A percentile compares a stretch with the other conserved stretches of the same genome.
Conservation (phyloP, 2,888 invertebrate genomes). For the Sminthurinus aureus region DNA sequence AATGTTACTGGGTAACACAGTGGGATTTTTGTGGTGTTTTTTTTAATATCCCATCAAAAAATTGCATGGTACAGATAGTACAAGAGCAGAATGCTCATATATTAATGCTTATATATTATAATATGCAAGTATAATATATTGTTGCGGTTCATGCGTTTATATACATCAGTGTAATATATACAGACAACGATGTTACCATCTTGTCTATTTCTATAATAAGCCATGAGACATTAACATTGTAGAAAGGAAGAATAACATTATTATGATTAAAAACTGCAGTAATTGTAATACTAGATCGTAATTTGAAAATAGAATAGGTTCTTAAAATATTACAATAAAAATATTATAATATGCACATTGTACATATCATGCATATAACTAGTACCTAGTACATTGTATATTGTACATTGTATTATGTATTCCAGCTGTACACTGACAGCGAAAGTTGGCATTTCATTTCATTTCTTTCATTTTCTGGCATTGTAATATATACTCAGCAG, state of each 20-base stretch:
- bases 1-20: background rate
- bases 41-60: background rate
- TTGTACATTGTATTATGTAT: background rate
- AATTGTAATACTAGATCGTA: no score
- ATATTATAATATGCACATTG: no score
- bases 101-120: no score
- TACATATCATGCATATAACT: no score
- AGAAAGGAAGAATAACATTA: background rate
- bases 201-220: background rate
- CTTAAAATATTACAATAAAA: no score
- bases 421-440: slow-evolving; percentile 16
- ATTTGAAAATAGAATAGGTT: no score
- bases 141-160: background rate
- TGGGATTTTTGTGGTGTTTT: background rate
- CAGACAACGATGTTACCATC: no score
- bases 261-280: no score
- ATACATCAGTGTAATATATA: no score
- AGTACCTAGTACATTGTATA: background rate
- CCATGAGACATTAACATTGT: background rate
- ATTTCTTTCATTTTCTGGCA: background rate
- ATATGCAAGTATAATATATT: background rate
- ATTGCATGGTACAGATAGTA: background rate
- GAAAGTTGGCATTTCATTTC: slow-evolving; percentile 17
- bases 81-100: background rate
- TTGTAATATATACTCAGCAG: background rate